Conservation (phyloP, 2,113 vertebrate species). For the Nothobranchius furzeri region DNA sequence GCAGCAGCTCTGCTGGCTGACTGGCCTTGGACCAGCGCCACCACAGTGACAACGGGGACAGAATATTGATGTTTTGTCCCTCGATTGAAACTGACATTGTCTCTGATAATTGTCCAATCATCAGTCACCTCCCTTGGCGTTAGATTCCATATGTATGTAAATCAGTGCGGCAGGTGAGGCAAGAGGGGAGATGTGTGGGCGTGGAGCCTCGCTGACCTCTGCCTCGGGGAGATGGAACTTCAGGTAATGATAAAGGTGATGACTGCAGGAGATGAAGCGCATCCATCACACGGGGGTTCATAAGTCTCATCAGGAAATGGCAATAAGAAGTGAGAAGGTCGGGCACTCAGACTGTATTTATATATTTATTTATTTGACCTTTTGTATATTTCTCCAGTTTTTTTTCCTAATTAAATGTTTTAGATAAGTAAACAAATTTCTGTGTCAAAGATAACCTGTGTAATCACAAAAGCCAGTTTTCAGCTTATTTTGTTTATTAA, state of each 20-base stretch:
- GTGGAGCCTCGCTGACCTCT: conserved; percentile 17
- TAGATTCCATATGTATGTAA: conserved; percentile 50
- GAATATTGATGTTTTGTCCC: conserved; percentile 36
- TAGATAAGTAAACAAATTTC: no score
- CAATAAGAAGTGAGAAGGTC: conserved; percentile 24
- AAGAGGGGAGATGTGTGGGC: conserved; percentile 20
- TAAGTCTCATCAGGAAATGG: conserved; percentile 49
- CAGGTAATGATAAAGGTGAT: conserved; percentile 41
- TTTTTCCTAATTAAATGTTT: no score
- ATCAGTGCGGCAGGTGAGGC: conserved; percentile 28
- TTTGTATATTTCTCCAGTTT: no score
- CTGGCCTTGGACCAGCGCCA: conserved; percentile 31
- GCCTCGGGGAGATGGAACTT: conserved; percentile 31
- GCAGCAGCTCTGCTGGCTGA: conserved; percentile 3
- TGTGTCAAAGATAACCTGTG: no score
- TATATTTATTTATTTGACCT: no score
- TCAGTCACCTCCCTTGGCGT: conserved; percentile 37
- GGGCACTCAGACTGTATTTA: background rate
- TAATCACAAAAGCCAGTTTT: no score
- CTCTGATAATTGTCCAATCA: conserved; percentile 42
- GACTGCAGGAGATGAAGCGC: conserved; percentile 10
- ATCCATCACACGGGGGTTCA: conserved; percentile 40
- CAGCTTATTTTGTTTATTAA: no score
- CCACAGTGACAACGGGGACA: conserved; percentile 31
- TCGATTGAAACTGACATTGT: conserved; percentile 33